A percentile compares a stretch with the other conserved stretches of the same genome.
phyloP scores from a whole-genome alignment of 2,888 invertebrate species.

The Papilio protenor region DNA sequence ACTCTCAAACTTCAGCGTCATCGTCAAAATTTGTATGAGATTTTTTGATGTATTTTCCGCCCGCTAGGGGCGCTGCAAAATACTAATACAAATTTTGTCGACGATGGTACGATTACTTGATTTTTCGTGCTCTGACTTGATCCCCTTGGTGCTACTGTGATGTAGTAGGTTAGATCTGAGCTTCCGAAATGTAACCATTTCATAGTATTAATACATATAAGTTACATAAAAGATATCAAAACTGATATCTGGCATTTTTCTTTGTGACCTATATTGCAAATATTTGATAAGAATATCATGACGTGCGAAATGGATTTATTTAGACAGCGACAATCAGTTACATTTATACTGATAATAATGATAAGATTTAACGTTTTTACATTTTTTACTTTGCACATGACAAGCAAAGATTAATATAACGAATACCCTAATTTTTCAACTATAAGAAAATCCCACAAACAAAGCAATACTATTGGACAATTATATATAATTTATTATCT shows the following conservation, averaged over 20 bases:
- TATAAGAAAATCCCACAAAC: too few species aligned
- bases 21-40: too few species aligned
- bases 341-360: not conserved
- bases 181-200: not conserved
- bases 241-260: not conserved
- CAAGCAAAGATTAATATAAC: not conserved
- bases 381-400: constrained; percentile 9
- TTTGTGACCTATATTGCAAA: constrained; percentile 31
- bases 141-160: too few species aligned
- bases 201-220: not conserved
- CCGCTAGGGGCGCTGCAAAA: too few species aligned
- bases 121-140: too few species aligned
- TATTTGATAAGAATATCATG: constrained; percentile 24
- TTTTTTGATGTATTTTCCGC: too few species aligned
- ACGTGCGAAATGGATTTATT: constrained; percentile 34
- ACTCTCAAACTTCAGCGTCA: too few species aligned
- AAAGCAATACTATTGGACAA: too few species aligned
- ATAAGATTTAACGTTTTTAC: constrained; percentile 6
- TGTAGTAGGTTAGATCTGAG: too few species aligned
- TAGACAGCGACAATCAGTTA: constrained; percentile 28
- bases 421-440: not conserved
- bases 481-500: too few species aligned
- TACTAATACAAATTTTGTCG: too few species aligned
- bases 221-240: not conserved
- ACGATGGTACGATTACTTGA: too few species aligned